These are phyloP conservation scores for Microctenopoma steveboyesi DNA, from an alignment of 2,797 vertebrate genomes.

Conservation along the genomic window DNA sequence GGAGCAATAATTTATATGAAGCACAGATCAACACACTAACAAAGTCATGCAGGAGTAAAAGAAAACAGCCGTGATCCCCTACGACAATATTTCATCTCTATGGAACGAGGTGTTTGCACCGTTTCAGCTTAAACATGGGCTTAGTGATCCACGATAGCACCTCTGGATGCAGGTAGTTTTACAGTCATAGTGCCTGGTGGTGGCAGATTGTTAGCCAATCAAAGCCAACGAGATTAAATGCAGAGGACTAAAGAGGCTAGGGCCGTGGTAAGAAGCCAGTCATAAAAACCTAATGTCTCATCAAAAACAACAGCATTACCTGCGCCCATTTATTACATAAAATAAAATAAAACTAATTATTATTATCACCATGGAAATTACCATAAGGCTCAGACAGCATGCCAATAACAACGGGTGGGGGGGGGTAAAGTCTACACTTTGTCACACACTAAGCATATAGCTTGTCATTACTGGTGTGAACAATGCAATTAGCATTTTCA, in stretches of 20 bases:
- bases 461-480: constrained; percentile 75
- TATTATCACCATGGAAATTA: constrained; percentile 20
- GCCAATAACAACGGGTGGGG: constrained; percentile 35
- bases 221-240: constrained; percentile 51
- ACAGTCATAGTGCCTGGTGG: constrained; percentile 24
- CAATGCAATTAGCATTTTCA: constrained; percentile 77
- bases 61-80: constrained; percentile 70
- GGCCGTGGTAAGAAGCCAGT: constrained; percentile 67
- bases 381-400: constrained; percentile 69
- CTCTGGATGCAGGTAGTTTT: constrained; percentile 24
- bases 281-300: constrained; percentile 64
- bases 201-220: constrained; percentile 29
- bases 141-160: background rate
- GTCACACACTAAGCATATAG: constrained; percentile 63
- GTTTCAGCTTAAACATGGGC: background rate
- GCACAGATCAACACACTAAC: constrained; percentile 81
- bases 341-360: constrained; percentile 10
- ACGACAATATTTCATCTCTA: constrained; percentile 13
- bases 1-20: constrained; percentile 74
- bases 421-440: constrained; percentile 33
- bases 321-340: constrained; percentile 26
- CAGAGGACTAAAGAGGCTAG: constrained; percentile 56
- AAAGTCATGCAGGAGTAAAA: constrained; percentile 79
- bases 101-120: background rate
- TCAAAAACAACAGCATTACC: constrained; percentile 31